Conservation (phyloP, 2,113 vertebrate species). For the Synodontis membranacea region DNA sequence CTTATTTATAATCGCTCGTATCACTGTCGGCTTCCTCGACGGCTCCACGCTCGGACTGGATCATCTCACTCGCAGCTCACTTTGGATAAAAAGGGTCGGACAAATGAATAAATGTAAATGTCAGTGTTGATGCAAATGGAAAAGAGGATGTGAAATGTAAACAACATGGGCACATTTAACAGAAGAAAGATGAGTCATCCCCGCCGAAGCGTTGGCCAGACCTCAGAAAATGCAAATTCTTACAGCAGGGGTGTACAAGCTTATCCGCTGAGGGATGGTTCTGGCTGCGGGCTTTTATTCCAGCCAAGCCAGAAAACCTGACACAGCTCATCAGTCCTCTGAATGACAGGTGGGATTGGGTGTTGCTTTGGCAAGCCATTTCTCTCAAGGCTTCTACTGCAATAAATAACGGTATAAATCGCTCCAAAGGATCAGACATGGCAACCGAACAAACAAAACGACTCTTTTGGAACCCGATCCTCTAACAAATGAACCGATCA, state of each 20-base stretch:
- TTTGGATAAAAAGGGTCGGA: neutral
- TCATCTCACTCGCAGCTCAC: neutral
- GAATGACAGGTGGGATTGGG: neutral
- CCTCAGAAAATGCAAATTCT: slow-evolving; percentile 24
- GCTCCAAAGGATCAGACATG: neutral
- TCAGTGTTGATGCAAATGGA: neutral
- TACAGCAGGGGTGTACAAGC: neutral
- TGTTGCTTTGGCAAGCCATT: neutral
- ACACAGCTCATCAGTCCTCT: neutral
- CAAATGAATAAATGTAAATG: neutral
- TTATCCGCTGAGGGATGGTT: neutral
- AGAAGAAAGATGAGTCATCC: neutral
- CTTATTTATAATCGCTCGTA: neutral
- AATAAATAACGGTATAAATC: neutral
- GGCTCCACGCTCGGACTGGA: neutral
- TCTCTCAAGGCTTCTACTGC: neutral
- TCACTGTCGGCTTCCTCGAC: neutral
- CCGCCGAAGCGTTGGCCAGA: neutral
- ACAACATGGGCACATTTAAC: neutral
- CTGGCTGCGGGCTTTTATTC: neutral
- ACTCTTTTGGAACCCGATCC: too few species aligned
- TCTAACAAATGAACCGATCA: too few species aligned
- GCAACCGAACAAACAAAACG: too few species aligned
- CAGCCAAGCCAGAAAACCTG: neutral
- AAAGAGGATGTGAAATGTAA: neutral